Conservation (phyloP, 2,113 vertebrate species). For the Eubucco bourcierii region DNA sequence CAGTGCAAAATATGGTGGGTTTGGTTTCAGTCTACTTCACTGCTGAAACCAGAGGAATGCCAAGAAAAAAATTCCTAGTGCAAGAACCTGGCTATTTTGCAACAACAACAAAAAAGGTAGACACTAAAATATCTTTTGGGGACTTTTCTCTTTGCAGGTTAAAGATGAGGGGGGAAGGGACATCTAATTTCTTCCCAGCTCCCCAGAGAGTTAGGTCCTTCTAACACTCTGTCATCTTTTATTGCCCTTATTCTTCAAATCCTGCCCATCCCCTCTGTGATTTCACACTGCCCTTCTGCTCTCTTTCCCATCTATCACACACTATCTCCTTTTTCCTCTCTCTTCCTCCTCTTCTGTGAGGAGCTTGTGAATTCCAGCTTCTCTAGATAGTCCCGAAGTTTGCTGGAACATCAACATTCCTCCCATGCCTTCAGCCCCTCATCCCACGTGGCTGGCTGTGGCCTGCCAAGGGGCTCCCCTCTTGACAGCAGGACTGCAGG, state of each 20-base stretch:
- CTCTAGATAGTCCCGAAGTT: background rate
- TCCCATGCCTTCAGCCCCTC: background rate
- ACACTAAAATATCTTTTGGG: background rate
- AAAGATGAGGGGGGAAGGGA: background rate
- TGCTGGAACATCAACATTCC: constrained; percentile 13
- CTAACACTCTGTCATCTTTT: constrained; percentile 3
- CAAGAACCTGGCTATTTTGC: background rate
- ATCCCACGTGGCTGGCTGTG: background rate
- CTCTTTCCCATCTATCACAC: background rate
- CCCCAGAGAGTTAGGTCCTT: background rate
- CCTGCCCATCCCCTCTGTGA: background rate
- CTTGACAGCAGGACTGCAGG: background rate
- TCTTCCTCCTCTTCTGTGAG: background rate
- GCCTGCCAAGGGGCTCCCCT: background rate
- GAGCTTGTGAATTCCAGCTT: constrained; percentile 6
- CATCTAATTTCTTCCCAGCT: background rate
- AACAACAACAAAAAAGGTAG: background rate
- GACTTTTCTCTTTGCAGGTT: background rate
- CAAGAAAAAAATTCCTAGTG: background rate
- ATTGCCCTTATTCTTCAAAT: constrained; percentile 16
- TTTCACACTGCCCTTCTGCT: constrained; percentile 1
- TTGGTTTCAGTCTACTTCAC: background rate
- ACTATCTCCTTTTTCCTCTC: background rate
- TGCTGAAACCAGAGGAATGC: background rate
- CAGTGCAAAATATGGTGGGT: background rate